Percentiles rank a stretch among this genome's conserved stretches.
Evolutionary conservation across 2,888 invertebrate genomes (phyloP).

Genomic region (Nomada lathburiana): DNA sequence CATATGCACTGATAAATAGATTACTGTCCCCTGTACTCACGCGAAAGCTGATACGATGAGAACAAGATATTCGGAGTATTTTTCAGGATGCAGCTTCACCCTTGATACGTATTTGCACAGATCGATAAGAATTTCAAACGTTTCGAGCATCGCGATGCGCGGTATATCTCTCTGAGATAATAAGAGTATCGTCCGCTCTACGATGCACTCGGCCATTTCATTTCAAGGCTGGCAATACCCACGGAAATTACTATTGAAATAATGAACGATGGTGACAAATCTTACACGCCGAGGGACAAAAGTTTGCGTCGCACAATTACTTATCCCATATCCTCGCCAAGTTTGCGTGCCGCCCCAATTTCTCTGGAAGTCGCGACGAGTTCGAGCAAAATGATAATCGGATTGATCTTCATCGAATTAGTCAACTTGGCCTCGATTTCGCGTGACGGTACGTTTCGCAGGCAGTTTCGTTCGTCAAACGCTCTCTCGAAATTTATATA

Average conservation of each 20-base stretch:
- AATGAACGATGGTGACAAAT: no score
- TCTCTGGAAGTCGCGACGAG: constrained; percentile 1
- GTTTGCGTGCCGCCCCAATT: constrained; percentile 18
- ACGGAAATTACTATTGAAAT: no score
- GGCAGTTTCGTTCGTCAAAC: neutral
- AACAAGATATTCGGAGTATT: neutral
- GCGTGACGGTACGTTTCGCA: neutral
- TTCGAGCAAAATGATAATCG: constrained; percentile 27
- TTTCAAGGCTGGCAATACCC: no score
- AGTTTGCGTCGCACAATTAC: neutral
- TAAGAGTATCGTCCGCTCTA: no score
- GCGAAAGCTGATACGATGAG: constrained; percentile 14
- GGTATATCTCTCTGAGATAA: no score
- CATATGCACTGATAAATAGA: constrained; percentile 44
- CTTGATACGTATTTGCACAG: neutral
- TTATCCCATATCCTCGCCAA: neutral
- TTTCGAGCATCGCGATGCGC: neutral
- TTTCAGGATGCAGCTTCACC: constrained; percentile 1
- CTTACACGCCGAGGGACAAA: neutral
- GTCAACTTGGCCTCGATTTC: constrained; percentile 30
- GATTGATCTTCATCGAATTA: constrained; percentile 24
- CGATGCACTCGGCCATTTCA: no score
- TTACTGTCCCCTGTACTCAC: constrained; percentile 1
- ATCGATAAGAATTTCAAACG: neutral
- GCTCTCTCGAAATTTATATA: constrained; percentile 33